Evolutionary conservation across 2,113 vertebrate genomes (phyloP).

Genomic region (Symphodus melops): DNA sequence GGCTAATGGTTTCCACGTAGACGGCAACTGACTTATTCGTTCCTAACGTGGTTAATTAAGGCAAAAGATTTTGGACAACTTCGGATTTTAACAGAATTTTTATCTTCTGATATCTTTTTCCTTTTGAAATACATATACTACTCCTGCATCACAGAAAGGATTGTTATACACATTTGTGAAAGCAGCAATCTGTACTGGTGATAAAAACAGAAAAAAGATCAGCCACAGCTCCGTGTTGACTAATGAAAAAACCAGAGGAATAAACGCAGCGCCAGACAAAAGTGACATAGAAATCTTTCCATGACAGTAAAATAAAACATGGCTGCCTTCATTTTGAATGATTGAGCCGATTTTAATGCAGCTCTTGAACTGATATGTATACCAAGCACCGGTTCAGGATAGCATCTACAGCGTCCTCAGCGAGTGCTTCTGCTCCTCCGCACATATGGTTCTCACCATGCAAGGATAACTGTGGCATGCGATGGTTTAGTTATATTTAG

Average conservation of each 20-base stretch:
- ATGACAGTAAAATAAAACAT: not conserved
- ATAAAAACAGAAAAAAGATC: not conserved
- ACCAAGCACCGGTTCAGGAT: not conserved
- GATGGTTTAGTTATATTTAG: slow-evolving; percentile 9
- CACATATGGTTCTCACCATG: slow-evolving; percentile 1
- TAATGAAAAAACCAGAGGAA: not conserved
- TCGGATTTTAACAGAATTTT: not conserved
- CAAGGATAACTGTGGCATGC: slow-evolving; percentile 18
- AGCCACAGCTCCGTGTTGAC: not conserved
- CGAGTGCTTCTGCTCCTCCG: not conserved
- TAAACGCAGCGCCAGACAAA: slow-evolving; percentile 11
- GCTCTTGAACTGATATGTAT: not conserved
- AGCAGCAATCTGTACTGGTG: not conserved
- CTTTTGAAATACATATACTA: not conserved
- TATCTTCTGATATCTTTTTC: not conserved
- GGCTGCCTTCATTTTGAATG: not conserved
- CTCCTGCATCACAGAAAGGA: not conserved
- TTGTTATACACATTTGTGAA: not conserved
- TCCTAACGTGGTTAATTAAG: slow-evolving; percentile 3
- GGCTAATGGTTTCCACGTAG: slow-evolving; percentile 30
- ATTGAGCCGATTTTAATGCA: not conserved
- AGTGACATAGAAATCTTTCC: not conserved
- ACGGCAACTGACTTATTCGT: slow-evolving; percentile 31
- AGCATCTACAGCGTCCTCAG: not conserved
- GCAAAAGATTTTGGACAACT: slow-evolving; percentile 3